Evolutionary conservation across 2,113 vertebrate genomes (phyloP), one percentile per base, ranked within the genome.

Genomic region (Siniperca chuatsi): DNA sequence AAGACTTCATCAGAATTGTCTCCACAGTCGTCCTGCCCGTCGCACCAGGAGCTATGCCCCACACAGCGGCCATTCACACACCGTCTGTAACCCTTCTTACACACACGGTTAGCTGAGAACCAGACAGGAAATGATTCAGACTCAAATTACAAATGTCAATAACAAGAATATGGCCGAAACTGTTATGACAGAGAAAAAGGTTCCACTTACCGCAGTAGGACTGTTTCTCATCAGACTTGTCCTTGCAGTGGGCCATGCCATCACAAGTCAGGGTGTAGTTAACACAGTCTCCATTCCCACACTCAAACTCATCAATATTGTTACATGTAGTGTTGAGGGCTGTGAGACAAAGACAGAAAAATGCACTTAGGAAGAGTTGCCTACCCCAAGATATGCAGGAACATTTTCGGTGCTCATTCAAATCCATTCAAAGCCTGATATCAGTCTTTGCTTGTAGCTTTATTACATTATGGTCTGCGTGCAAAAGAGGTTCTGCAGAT

Each of bases 141-240:
- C 11, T 81, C 69, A 58, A 23, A 78, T 61, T 75, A 84, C 25
- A 83, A 55, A 89, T 15, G 75, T 58, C 69, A 81, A 29, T 44
- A 79, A 58, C 15, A 54, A 58, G 37, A 81, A 44, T 8, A 33
- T 0, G 0, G 3, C 33, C 33, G 6, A 69, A 10, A 52, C 10
- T 10, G 18, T 75, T 58, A 4, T 29, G 15, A 55, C 2, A 6
- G 42, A 52, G n/a, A 64, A 11, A 37, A 44, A 65, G 12, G 20
- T 23, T 64, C 48, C 64, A 79, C 92, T 85, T 94, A 99, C 98
- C 97, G 90, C 98, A 99, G 95, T 98, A 99, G 80, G 97, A 97
- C 7, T 97, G 97, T 84, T 99, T 99, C 96, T 99, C 98, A 0
- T 99, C 98, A 0, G 98, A 99, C 94, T 98, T 99, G 96, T 99